Conservation (phyloP, 2,888 invertebrate genomes). For the Timandra comae region DNA sequence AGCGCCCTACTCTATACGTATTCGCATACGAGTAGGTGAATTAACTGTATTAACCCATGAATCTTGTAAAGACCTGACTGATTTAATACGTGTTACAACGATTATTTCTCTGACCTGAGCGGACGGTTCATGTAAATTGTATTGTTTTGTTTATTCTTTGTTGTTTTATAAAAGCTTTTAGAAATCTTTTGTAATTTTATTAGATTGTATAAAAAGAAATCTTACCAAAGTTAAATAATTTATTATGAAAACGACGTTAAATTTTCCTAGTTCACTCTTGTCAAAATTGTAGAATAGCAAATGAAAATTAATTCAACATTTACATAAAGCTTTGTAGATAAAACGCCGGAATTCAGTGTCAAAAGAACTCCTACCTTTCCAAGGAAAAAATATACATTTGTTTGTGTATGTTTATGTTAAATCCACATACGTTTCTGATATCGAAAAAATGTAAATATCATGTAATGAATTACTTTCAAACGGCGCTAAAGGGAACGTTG, state of each 20-base stretch:
- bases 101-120: conserved; percentile 21
- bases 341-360: conserved; percentile 33
- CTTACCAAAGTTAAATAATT: too few relatives aligned
- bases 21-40: conserved; percentile 58
- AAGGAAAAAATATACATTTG: conserved; percentile 15
- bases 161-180: too few relatives aligned
- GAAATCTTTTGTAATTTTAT: too few relatives aligned
- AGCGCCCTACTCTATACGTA: conserved; percentile 62
- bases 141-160: too few relatives aligned
- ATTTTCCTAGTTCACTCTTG: conserved; percentile 19
- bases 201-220: too few relatives aligned
- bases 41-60: conserved; percentile 69
- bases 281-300: conserved; percentile 30
- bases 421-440: conserved; percentile 18
- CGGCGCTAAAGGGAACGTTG: conserved; percentile 14
- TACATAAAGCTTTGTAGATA: conserved; percentile 35
- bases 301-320: conserved; percentile 34
- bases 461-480: conserved; percentile 17
- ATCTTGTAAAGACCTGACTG: conserved; percentile 66
- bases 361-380: conserved; percentile 30
- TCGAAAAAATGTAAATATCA: conserved; percentile 13
- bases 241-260: conserved; percentile 13
- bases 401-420: conserved; percentile 25
- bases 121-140: too few relatives aligned
- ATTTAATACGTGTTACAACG: conserved; percentile 45